Conservation (phyloP, 2,888 invertebrate genomes). For the Sesia apiformis region DNA sequence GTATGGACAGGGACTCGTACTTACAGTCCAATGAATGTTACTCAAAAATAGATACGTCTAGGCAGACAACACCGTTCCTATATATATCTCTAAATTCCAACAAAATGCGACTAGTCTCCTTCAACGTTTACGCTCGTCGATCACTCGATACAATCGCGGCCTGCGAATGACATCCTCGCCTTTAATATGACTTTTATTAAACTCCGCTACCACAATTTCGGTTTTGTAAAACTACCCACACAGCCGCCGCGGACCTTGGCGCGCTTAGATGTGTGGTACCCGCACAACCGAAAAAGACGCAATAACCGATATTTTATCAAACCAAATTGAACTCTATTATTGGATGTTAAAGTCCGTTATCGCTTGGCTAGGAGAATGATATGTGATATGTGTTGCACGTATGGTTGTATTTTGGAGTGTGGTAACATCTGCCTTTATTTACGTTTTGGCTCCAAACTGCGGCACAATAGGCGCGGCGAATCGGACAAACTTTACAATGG, state of each 20-base stretch:
- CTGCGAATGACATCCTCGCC: conserved; percentile 55
- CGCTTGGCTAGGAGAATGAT: conserved; percentile 5
- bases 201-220: conserved; percentile 51
- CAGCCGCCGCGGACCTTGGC: conserved; percentile 36
- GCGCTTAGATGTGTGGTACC: conserved; percentile 24
- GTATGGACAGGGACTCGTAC: too few relatives aligned
- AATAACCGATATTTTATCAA: too few relatives aligned
- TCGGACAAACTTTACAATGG: conserved; percentile 50
- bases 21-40: background rate
- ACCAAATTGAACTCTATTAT: conserved; percentile 12
- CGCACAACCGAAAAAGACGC: background rate
- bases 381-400: conserved; percentile 16
- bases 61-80: too few relatives aligned
- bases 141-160: conserved; percentile 28
- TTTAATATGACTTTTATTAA: conserved; percentile 68
- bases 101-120: too few relatives aligned
- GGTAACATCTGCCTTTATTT: conserved; percentile 74
- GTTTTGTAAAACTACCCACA: conserved; percentile 70
- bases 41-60: background rate
- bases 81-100: too few relatives aligned
- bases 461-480: conserved; percentile 63
- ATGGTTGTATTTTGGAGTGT: conserved; percentile 48
- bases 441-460: conserved; percentile 66
- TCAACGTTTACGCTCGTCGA: conserved; percentile 13
- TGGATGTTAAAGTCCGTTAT: conserved; percentile 18